Evolutionary conservation across 2,797 vertebrate genomes (phyloP).

Genomic region (Varecia variegata): DNA sequence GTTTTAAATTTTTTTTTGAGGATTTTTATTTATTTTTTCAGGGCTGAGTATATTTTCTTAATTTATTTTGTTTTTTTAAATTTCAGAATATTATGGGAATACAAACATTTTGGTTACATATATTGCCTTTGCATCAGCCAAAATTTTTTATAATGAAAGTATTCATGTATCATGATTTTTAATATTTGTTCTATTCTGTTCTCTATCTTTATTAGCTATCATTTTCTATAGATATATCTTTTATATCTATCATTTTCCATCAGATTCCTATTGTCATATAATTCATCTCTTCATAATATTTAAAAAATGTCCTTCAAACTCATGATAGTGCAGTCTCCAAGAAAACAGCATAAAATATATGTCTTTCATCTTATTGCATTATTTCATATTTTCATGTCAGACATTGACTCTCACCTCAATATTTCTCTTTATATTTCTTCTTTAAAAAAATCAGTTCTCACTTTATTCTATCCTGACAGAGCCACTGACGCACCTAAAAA

Average conservation of each 20-base stretch:
- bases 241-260: neutral
- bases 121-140: too few relatives aligned
- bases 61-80: too few relatives aligned
- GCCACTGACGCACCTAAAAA: neutral
- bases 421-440: neutral
- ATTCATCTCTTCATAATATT: neutral
- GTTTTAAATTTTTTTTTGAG: neutral
- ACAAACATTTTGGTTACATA: too few relatives aligned
- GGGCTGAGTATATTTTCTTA: too few relatives aligned
- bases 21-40: too few relatives aligned
- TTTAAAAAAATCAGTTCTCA: neutral
- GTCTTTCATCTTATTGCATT: neutral
- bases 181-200: neutral
- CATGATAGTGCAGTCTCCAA: neutral
- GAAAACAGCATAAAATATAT: neutral
- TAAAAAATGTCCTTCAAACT: neutral
- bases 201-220: neutral
- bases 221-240: neutral
- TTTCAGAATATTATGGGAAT: too few relatives aligned
- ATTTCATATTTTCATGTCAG: slow-evolving; percentile 8
- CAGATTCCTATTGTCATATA: neutral
- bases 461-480: neutral
- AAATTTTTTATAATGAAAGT: neutral
- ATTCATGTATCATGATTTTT: neutral
- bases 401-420: neutral